phyloP scores from a whole-genome alignment of 53 echinoderm and acorn worm genomes.

The Crossaster papposus region DNA sequence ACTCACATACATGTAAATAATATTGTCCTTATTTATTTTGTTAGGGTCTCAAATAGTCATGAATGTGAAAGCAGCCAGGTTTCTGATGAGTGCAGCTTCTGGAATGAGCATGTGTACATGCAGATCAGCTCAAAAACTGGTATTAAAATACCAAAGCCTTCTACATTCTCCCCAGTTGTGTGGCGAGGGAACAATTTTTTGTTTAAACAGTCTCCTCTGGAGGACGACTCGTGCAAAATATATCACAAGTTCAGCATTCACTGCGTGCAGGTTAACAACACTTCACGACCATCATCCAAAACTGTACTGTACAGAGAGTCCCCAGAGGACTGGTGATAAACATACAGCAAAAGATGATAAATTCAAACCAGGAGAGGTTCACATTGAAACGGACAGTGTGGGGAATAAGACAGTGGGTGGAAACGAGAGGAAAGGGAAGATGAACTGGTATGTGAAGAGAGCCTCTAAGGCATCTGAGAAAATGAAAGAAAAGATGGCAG shows the following conservation, averaged over 20 bases:
- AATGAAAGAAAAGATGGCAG: constrained; percentile 71
- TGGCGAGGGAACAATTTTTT: neutral
- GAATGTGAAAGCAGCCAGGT: neutral
- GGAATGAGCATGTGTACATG: neutral
- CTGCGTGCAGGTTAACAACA: neutral
- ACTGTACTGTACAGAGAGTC: neutral
- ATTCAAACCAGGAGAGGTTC: neutral
- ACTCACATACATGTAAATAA: neutral
- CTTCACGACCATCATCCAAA: neutral
- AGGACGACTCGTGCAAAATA: neutral
- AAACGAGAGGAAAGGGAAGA: constrained; percentile 14
- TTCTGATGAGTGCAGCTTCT: neutral
- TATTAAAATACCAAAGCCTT: neutral
- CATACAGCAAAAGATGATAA: neutral
- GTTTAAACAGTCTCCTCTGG: neutral
- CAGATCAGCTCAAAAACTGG: neutral
- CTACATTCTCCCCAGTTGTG: neutral
- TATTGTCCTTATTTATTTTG: neutral
- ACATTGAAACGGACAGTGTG: neutral
- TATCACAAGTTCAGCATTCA: neutral
- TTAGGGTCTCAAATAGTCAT: neutral
- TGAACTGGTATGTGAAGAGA: constrained; percentile 50
- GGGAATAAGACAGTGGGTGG: neutral
- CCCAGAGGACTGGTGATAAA: neutral
- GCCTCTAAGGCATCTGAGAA: constrained; percentile 60